Percentiles rank a stretch among this genome's conserved stretches.
These are phyloP conservation scores for Toxotes lorentzi DNA, from an alignment of 2,797 vertebrate species.

Conservation along the genomic window DNA sequence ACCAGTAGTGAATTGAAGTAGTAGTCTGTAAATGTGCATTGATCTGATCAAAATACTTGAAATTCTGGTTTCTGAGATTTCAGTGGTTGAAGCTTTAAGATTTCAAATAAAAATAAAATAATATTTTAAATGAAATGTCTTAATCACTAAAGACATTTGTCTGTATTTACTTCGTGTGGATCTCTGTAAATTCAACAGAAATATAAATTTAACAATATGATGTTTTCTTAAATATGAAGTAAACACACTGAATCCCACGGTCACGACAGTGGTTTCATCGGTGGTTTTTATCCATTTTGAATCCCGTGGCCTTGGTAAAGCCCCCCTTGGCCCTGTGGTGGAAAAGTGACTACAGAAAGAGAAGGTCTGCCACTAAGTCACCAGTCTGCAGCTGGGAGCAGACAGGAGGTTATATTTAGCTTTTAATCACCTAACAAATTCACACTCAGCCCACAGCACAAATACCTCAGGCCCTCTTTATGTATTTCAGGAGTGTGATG, in stretches of 20 bases:
- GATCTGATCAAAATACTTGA: too few relatives aligned
- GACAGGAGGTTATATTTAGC: constrained; percentile 84
- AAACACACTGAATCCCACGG: not conserved
- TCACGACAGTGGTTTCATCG: not conserved
- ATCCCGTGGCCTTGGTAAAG: not conserved
- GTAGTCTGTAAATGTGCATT: not conserved
- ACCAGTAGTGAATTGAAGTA: not conserved
- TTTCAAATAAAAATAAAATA: too few relatives aligned
- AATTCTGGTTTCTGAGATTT: too few relatives aligned
- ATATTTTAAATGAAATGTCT: too few relatives aligned
- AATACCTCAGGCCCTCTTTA: constrained; percentile 82
- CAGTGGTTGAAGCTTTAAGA: too few relatives aligned
- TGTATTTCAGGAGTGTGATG: constrained; percentile 82
- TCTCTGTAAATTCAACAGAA: not conserved
- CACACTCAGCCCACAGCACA: constrained; percentile 80
- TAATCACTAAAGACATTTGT: not conserved
- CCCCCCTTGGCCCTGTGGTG: constrained; percentile 43
- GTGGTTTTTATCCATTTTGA: constrained; percentile 5
- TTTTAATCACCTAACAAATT: constrained; percentile 87
- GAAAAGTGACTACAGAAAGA: constrained; percentile 52
- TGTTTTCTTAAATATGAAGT: not conserved
- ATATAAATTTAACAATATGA: not conserved
- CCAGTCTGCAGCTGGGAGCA: constrained; percentile 64
- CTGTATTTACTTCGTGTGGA: not conserved
- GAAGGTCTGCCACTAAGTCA: constrained; percentile 65